Evolutionary conservation across 2,888 invertebrate species (phyloP).

Genomic region (Chydorus sphaericus): DNA sequence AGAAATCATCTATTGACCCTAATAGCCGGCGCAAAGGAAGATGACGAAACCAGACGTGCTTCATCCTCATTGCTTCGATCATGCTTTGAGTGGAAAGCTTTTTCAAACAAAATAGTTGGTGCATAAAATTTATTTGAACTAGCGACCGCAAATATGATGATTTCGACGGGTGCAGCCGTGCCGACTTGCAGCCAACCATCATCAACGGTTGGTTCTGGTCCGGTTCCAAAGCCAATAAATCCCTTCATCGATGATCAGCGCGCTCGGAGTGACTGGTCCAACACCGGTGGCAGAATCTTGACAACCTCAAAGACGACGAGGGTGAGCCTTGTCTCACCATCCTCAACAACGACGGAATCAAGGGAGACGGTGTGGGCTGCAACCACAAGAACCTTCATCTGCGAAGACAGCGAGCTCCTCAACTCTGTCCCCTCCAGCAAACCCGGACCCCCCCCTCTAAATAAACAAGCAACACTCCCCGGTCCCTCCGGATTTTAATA

Average conservation of each 20-base stretch:
- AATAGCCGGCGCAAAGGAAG: too few relatives aligned
- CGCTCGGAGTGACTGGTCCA: conserved; percentile 82
- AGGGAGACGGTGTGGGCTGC: conserved; percentile 87
- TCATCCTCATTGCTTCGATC: too few relatives aligned
- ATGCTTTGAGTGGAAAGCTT: too few relatives aligned
- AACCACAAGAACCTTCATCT: conserved; percentile 84
- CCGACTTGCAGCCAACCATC: conserved; percentile 68
- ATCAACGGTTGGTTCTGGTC: conserved; percentile 90
- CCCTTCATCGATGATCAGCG: conserved; percentile 76
- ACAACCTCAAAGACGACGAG: conserved; percentile 62
- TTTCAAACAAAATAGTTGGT: too few relatives aligned
- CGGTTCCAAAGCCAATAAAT: conserved; percentile 80
- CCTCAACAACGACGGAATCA: conserved; percentile 79
- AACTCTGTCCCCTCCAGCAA: conserved; percentile 72
- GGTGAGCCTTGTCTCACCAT: conserved; percentile 74
- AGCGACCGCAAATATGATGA: conserved; percentile 84
- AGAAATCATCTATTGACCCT: too few relatives aligned
- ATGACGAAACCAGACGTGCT: too few relatives aligned
- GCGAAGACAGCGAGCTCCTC: conserved; percentile 75
- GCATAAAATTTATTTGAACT: conserved; percentile 62
- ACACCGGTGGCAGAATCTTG: conserved; percentile 79
- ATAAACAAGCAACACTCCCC: not conserved
- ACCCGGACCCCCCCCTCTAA: conserved; percentile 34
- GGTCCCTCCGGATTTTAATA: not conserved
- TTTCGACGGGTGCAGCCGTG: conserved; percentile 73